Conservation (phyloP, 2,888 invertebrate genomes). For the Polymixis flavicincta region DNA sequence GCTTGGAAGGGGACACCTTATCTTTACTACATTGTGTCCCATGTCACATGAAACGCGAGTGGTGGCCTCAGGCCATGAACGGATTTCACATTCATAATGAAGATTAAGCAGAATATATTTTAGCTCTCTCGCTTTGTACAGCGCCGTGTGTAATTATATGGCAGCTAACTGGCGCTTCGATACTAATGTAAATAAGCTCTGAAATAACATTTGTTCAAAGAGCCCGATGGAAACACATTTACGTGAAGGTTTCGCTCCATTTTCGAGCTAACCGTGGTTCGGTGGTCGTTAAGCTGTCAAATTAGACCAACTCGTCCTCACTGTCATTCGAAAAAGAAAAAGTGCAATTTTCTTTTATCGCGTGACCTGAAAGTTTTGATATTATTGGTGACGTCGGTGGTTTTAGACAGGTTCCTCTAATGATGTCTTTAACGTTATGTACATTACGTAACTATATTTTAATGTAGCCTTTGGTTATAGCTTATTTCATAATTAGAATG, state of each 20-base stretch:
- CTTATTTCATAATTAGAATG: constrained; percentile 55
- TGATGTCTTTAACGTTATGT: constrained; percentile 45
- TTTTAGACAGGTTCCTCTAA: constrained; percentile 46
- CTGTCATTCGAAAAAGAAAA: constrained; percentile 81
- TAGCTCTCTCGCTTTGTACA: constrained; percentile 66
- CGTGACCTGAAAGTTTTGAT: constrained; percentile 82
- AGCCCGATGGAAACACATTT: constrained; percentile 69
- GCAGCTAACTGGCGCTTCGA: constrained; percentile 66
- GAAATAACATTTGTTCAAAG: constrained; percentile 70
- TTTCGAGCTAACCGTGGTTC: constrained; percentile 74
- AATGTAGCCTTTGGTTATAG: constrained; percentile 11
- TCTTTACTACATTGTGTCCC: constrained; percentile 89
- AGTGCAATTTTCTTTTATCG: constrained; percentile 84
- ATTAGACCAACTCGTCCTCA: constrained; percentile 80
- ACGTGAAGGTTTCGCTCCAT: constrained; percentile 68
- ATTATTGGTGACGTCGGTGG: constrained; percentile 73
- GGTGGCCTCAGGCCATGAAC: constrained; percentile 81
- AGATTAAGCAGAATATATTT: constrained; percentile 79
- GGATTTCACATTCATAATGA: constrained; percentile 86
- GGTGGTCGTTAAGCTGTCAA: constrained; percentile 82
- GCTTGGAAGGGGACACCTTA: constrained; percentile 88
- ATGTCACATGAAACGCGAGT: constrained; percentile 87
- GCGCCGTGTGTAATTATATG: constrained; percentile 65
- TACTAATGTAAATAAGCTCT: constrained; percentile 67
- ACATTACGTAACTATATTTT: constrained; percentile 32